A percentile compares a stretch with the other conserved stretches of the same genome.
These are phyloP conservation scores for Aphodius sticticus DNA, from an alignment of 2,888 invertebrate genomes.

Conservation along the genomic window DNA sequence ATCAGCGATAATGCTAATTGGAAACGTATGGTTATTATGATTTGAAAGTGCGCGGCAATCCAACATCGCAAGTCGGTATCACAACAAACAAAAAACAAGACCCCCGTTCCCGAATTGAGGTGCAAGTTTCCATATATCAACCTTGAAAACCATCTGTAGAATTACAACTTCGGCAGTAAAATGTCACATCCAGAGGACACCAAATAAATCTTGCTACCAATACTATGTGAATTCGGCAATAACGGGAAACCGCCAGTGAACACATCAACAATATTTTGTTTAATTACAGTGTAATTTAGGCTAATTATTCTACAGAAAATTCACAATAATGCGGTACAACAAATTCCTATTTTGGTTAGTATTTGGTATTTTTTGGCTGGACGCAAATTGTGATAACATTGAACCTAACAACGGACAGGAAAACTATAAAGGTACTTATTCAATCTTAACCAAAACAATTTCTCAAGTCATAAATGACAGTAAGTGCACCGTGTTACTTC, in stretches of 20 bases:
- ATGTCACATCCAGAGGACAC: constrained; percentile 50
- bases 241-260: neutral
- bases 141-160: constrained; percentile 42
- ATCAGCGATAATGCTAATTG: neutral
- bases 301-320: constrained; percentile 15
- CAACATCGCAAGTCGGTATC: constrained; percentile 15
- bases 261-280: constrained; percentile 1
- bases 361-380: constrained; percentile 52
- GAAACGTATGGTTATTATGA: neutral
- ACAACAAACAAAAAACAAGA: constrained; percentile 20
- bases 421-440: constrained; percentile 56
- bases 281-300: constrained; percentile 23
- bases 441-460: constrained; percentile 65
- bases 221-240: constrained; percentile 49
- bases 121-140: constrained; percentile 24
- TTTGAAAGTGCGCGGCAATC: neutral
- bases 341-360: constrained; percentile 55
- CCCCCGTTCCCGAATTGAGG: neutral
- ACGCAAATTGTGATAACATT: constrained; percentile 44
- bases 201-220: constrained; percentile 47
- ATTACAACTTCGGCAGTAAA: constrained; percentile 48
- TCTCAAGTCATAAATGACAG: constrained; percentile 68
- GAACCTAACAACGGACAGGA: constrained; percentile 30
- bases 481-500: constrained; percentile 54
- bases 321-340: constrained; percentile 45